These are phyloP conservation scores for Clarias batrachus DNA, from an alignment of 2,113 vertebrate genomes.

Conservation along the genomic window DNA sequence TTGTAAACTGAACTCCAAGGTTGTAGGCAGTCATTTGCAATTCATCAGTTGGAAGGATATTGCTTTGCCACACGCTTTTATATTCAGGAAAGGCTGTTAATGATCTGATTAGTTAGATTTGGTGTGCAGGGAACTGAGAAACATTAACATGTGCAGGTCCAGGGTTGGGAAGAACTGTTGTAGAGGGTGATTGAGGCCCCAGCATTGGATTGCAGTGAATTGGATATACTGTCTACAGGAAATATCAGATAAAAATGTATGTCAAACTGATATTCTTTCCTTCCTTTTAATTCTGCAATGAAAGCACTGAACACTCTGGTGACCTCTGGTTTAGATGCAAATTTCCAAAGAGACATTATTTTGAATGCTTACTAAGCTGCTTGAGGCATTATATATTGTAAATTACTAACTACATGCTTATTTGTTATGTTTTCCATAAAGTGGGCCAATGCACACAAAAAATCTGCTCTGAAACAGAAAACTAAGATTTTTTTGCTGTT, in stretches of 20 bases:
- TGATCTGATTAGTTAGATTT: no score
- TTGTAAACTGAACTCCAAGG: neutral
- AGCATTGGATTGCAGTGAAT: neutral
- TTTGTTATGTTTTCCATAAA: neutral
- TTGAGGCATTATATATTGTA: neutral
- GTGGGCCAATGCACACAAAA: neutral
- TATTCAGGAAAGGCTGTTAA: no score
- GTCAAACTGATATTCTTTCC: neutral
- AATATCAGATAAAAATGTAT: neutral
- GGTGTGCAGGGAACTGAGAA: no score
- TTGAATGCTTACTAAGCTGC: neutral
- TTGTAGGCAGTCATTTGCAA: neutral
- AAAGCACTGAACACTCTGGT: neutral
- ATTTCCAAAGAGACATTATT: neutral
- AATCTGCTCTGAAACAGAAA: neutral
- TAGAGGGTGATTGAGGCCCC: neutral
- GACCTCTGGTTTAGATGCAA: neutral
- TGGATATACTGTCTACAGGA: neutral
- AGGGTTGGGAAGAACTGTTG: neutral
- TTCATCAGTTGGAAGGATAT: no score
- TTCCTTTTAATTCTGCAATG: neutral
- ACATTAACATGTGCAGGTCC: no score
- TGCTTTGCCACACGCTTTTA: no score
- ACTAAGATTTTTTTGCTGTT: neutral
- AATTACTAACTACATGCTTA: neutral